A percentile compares a stretch with the other conserved stretches of the same genome.
These are phyloP conservation scores for Entelurus aequoreus DNA, from an alignment of 2,113 vertebrate genomes.

Conservation along the genomic window DNA sequence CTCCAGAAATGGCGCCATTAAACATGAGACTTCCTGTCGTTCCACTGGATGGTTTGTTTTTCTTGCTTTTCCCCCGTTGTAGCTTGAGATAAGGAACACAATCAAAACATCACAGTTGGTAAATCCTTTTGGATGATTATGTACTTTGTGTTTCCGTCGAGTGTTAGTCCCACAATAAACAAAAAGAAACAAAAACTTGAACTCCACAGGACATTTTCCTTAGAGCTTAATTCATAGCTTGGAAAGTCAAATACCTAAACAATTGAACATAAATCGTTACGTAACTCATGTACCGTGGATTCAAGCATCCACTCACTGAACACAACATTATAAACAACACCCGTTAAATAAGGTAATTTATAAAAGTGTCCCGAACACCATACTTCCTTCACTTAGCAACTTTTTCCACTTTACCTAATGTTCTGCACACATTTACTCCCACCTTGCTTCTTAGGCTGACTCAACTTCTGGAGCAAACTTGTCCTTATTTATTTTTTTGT, in stretches of 20 bases:
- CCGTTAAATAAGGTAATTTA: too few relatives aligned
- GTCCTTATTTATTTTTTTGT: too few relatives aligned
- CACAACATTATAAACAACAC: too few relatives aligned
- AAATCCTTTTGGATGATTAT: conserved; percentile 6
- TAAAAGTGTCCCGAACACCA: too few relatives aligned
- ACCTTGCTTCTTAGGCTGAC: too few relatives aligned
- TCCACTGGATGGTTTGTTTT: conserved; percentile 1
- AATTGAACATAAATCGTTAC: conserved; percentile 5
- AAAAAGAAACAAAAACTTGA: neutral
- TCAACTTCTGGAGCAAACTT: too few relatives aligned
- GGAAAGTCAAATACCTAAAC: neutral
- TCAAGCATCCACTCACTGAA: too few relatives aligned
- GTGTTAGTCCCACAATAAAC: neutral
- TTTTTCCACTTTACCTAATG: too few relatives aligned
- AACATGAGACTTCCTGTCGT: conserved; percentile 16
- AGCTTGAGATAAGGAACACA: conserved; percentile 17
- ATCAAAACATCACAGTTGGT: neutral
- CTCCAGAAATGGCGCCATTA: conserved; percentile 9
- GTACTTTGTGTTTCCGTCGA: neutral
- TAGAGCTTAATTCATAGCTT: neutral
- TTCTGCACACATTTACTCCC: too few relatives aligned
- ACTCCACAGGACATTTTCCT: neutral
- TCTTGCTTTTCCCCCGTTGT: conserved; percentile 11
- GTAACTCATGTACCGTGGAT: neutral
- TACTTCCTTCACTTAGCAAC: too few relatives aligned